Conservation (phyloP, 2,797 vertebrate species). For the Chiroxiphia lanceolata region DNA sequence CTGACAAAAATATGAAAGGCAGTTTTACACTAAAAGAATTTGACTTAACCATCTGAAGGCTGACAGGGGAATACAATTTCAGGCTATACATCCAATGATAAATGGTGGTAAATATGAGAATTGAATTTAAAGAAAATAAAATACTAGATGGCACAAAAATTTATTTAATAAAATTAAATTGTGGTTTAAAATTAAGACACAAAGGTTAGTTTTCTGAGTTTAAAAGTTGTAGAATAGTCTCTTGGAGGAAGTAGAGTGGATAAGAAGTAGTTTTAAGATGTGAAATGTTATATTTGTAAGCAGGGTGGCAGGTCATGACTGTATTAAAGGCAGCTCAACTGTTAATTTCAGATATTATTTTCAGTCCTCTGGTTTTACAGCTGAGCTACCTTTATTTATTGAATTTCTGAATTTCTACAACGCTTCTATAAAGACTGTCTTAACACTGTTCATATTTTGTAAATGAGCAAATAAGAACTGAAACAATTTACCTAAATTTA, state of each 20-base stretch:
- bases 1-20: not conserved
- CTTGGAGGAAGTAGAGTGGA: not conserved
- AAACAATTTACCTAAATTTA: not conserved
- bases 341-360: not conserved
- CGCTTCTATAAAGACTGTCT: not conserved
- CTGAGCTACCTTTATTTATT: not conserved
- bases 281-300: not conserved
- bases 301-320: not conserved
- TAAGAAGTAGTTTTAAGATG: not conserved
- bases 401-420: not conserved
- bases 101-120: not conserved
- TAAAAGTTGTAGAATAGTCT: not conserved
- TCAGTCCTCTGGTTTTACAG: not conserved
- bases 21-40: not conserved
- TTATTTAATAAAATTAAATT: not conserved
- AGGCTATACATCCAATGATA: not conserved
- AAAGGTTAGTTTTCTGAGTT: not conserved
- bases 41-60: not conserved
- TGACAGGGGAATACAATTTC: not conserved
- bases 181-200: not conserved
- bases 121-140: not conserved
- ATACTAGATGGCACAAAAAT: not conserved
- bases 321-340: not conserved
- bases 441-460: not conserved
- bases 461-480: not conserved